Percentiles rank a stretch among this genome's conserved stretches.
Evolutionary conservation across 1,140 invertebrate genomes (phyloP).

Genomic region (Pomacea maculata): DNA sequence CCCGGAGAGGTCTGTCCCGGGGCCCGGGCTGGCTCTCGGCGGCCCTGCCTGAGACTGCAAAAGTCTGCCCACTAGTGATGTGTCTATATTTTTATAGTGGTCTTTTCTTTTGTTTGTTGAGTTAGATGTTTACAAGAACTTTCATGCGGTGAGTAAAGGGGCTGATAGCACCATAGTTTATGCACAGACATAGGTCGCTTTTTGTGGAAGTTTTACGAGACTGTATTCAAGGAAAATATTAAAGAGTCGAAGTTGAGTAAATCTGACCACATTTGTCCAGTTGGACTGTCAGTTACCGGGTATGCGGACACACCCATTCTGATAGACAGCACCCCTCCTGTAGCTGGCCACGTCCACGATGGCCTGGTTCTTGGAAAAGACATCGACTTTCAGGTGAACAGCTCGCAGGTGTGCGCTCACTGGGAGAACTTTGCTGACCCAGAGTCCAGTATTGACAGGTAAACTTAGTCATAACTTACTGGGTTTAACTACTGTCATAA

Average conservation of each 20-base stretch:
- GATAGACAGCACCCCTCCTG: slow-evolving; percentile 36
- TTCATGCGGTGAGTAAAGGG: too few species aligned
- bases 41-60: too few species aligned
- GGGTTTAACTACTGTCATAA: neutral
- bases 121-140: too few species aligned
- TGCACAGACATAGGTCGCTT: neutral
- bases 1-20: too few species aligned
- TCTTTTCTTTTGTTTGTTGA: neutral
- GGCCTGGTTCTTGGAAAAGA: slow-evolving; percentile 25
- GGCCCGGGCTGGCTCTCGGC: too few species aligned
- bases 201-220: neutral
- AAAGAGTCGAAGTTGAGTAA: too few species aligned
- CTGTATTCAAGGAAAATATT: too few species aligned
- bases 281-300: slow-evolving; percentile 32
- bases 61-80: too few species aligned
- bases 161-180: too few species aligned
- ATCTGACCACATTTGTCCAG: slow-evolving; percentile 20
- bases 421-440: slow-evolving; percentile 40
- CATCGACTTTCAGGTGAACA: slow-evolving; percentile 26
- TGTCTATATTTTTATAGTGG: too few species aligned
- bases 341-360: slow-evolving; percentile 34
- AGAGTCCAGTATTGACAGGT: slow-evolving; percentile 38
- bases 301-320: slow-evolving; percentile 37
- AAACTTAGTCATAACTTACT: slow-evolving; percentile 18
- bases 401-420: slow-evolving; percentile 28